Conservation (phyloP, 1,140 invertebrate species). For the Sweltsa coloradensis region DNA sequence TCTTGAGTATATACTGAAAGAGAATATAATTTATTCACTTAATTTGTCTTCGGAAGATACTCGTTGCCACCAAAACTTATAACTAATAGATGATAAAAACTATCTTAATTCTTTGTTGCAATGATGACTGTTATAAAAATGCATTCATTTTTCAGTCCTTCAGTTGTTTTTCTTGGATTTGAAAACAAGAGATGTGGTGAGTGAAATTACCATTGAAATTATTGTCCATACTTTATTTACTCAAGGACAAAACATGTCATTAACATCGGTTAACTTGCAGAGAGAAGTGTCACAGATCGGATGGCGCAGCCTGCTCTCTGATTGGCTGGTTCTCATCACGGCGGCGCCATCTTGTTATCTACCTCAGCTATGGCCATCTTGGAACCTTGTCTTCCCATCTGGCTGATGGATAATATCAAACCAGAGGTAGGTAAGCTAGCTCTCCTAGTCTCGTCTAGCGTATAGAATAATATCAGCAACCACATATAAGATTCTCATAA, state of each 20-base stretch:
- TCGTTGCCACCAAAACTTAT: no score
- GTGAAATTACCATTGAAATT: constrained; percentile 4
- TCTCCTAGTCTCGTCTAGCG: no score
- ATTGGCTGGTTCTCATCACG: constrained; percentile 45
- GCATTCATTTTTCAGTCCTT: constrained; percentile 17
- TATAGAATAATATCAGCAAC: no score
- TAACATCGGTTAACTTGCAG: no score
- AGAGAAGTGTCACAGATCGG: constrained; percentile 17
- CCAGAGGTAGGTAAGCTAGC: constrained; percentile 53
- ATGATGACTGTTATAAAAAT: neutral
- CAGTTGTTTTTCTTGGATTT: constrained; percentile 20
- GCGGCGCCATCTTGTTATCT: constrained; percentile 56
- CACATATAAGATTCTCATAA: no score
- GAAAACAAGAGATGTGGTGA: constrained; percentile 14
- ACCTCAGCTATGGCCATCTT: constrained; percentile 68
- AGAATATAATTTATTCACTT: no score
- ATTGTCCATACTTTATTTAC: no score
- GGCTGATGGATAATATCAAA: constrained; percentile 57
- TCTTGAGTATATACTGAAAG: no score
- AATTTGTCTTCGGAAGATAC: no score
- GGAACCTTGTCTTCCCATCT: constrained; percentile 71
- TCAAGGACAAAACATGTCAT: no score
- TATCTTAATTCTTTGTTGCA: constrained; percentile 1
- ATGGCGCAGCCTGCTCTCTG: constrained; percentile 41
- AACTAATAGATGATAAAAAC: neutral